Conservation (phyloP, 2,888 invertebrate genomes). For the Thymelicus acteon region DNA sequence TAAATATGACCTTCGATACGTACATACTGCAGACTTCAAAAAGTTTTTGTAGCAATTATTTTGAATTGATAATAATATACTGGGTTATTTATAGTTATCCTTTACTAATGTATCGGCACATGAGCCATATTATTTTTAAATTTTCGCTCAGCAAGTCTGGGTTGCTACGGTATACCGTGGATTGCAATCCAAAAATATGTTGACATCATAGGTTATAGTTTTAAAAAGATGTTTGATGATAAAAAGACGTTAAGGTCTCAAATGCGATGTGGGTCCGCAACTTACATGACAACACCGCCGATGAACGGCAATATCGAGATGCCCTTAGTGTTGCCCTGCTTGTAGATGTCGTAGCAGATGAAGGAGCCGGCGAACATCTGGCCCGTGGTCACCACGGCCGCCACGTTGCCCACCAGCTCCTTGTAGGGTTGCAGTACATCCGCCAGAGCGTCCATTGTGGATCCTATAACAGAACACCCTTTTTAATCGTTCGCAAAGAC, state of each 20-base stretch:
- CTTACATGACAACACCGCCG: slow-evolving; percentile 92
- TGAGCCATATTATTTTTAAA: too few species aligned
- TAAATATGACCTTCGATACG: not conserved
- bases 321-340: slow-evolving; percentile 87
- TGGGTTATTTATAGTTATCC: too few species aligned
- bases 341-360: slow-evolving; percentile 90
- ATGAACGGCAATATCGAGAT: slow-evolving; percentile 89
- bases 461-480: slow-evolving; percentile 20
- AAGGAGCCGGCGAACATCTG: slow-evolving; percentile 93
- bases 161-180: too few species aligned
- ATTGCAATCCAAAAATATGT: too few species aligned
- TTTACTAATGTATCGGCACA: too few species aligned
- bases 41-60: too few species aligned
- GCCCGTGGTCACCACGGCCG: slow-evolving; percentile 90
- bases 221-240: too few species aligned
- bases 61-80: too few species aligned
- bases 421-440: slow-evolving; percentile 87
- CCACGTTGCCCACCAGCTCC: slow-evolving; percentile 87
- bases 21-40: not conserved
- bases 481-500: too few species aligned
- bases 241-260: too few species aligned
- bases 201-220: too few species aligned
- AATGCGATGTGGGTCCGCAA: slow-evolving; percentile 45
- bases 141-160: too few species aligned
- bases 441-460: slow-evolving; percentile 80